phyloP scores from a whole-genome alignment of 2,888 invertebrate genomes.

The Erebia epiphron region DNA sequence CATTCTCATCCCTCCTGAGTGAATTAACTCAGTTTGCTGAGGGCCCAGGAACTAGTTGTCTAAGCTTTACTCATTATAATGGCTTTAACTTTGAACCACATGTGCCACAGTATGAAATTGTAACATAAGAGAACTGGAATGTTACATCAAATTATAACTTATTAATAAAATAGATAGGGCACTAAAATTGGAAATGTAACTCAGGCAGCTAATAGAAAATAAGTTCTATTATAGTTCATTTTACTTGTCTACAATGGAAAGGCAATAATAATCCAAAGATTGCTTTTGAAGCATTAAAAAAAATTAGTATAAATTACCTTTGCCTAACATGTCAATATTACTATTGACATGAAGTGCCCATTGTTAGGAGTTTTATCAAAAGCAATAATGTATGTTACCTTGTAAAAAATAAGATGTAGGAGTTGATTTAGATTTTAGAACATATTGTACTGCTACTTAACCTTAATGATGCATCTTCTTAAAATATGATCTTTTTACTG shows the following conservation, averaged over 20 bases:
- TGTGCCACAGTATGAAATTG: slow-evolving; percentile 71
- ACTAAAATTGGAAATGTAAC: not conserved
- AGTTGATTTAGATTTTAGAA: not conserved
- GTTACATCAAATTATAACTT: not conserved
- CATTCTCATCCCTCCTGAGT: slow-evolving; percentile 84
- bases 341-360: not conserved
- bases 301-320: not conserved
- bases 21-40: slow-evolving; percentile 66
- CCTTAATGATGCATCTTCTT: not conserved
- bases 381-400: slow-evolving; percentile 7
- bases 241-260: not conserved
- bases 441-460: not conserved
- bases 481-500: not conserved
- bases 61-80: slow-evolving; percentile 76
- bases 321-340: not conserved
- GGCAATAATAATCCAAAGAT: slow-evolving; percentile 15
- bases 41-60: slow-evolving; percentile 59
- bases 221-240: not conserved
- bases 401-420: not conserved
- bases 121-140: slow-evolving; percentile 53
- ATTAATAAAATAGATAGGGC: not conserved
- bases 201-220: not conserved
- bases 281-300: not conserved
- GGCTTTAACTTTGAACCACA: slow-evolving; percentile 75
- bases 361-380: not conserved